A percentile compares a stretch with the other conserved stretches of the same genome.
These are phyloP conservation scores for Hydra vulgaris DNA, from an alignment of 30 jellyfish, hydroid and myxozoan species.

Conservation along the genomic window DNA sequence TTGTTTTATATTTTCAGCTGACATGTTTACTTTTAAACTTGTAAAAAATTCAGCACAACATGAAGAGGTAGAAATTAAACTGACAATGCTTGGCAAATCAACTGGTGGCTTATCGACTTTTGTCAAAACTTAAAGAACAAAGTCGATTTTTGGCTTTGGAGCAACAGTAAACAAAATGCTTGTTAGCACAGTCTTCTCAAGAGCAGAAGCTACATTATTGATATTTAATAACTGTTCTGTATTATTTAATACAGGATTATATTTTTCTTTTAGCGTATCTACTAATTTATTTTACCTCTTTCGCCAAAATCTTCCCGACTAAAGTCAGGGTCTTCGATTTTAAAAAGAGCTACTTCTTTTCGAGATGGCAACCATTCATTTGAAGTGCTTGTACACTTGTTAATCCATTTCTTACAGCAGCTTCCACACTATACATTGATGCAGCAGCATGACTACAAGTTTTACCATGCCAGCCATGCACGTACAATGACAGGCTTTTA, in stretches of 20 bases:
- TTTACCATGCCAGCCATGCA: slow-evolving; percentile 72
- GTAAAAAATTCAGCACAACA: neutral
- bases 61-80: neutral
- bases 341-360: slow-evolving; percentile 12
- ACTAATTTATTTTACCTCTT: slow-evolving; percentile 11
- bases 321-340: no score
- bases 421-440: slow-evolving; percentile 53
- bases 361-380: slow-evolving; percentile 44
- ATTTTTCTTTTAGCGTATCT: slow-evolving; percentile 31
- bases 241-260: no score
- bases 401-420: slow-evolving; percentile 53
- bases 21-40: no score
- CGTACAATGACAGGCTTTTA: slow-evolving; percentile 38
- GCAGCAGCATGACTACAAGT: slow-evolving; percentile 64
- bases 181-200: neutral
- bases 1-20: no score
- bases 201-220: slow-evolving; percentile 8
- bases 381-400: slow-evolving; percentile 43
- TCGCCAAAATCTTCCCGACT: slow-evolving; percentile 16
- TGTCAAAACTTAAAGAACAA: no score
- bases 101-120: neutral
- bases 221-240: neutral
- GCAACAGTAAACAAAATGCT: neutral
- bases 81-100: neutral
- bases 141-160: no score